These are phyloP conservation scores for Pyralis farinalis DNA, from an alignment of 2,888 invertebrate genomes.

Conservation along the genomic window DNA sequence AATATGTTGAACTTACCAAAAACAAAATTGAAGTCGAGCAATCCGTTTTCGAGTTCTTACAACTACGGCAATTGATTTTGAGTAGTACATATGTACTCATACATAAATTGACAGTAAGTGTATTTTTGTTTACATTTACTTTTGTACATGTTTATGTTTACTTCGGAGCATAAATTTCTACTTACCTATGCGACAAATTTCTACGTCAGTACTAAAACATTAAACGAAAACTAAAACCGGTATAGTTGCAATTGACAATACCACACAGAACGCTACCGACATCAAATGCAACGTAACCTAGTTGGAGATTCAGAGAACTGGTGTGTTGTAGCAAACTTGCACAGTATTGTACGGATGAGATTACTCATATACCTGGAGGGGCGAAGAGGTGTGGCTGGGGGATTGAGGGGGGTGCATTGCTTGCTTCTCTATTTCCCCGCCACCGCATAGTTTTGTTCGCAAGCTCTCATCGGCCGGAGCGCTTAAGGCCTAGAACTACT, in stretches of 20 bases:
- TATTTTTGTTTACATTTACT: no score
- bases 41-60: no score
- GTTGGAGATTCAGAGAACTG: constrained; percentile 32
- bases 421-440: constrained; percentile 53
- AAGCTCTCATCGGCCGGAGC: constrained; percentile 60
- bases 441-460: constrained; percentile 72
- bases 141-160: no score
- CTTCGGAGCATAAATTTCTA: no score
- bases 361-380: constrained; percentile 53
- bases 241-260: constrained; percentile 2
- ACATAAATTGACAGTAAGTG: no score
- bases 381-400: constrained; percentile 26
- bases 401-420: constrained; percentile 41
- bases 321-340: constrained; percentile 29
- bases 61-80: no score
- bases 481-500: constrained; percentile 57
- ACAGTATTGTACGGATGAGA: constrained; percentile 56
- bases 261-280: constrained; percentile 5
- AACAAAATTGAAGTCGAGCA: no score
- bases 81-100: no score
- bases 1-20: no score
- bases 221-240: no score
- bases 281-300: constrained; percentile 18
- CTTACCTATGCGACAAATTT: no score
- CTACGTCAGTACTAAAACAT: no score